phyloP scores from a whole-genome alignment of 2,797 vertebrate genomes.

The Clarias laeviceps region DNA sequence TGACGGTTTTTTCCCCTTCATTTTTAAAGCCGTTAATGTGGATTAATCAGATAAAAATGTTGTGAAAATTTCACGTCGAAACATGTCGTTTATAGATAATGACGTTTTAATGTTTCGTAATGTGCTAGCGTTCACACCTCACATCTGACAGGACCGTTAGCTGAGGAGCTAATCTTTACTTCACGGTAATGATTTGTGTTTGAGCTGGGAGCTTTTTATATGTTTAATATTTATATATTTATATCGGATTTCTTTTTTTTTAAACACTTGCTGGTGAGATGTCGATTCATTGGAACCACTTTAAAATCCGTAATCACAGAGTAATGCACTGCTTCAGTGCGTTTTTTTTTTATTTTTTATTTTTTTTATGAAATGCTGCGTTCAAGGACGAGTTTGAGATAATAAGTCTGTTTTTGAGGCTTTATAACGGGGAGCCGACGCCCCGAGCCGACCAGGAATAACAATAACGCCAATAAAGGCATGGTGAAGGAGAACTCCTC shows the following conservation, averaged over 20 bases:
- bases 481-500: background rate
- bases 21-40: background rate
- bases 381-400: background rate
- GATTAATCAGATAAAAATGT: background rate
- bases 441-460: background rate
- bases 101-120: background rate
- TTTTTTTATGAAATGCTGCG: background rate
- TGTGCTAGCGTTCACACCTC: background rate
- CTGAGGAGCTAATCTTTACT: slow-evolving; percentile 12
- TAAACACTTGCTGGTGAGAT: background rate
- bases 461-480: background rate
- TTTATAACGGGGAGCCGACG: background rate
- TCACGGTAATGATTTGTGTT: too few relatives aligned
- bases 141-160: slow-evolving; percentile 15
- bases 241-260: too few relatives aligned
- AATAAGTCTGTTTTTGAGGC: background rate
- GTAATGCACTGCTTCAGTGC: background rate
- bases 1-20: too few relatives aligned
- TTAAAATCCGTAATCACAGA: background rate
- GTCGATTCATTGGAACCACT: background rate
- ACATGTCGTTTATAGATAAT: background rate
- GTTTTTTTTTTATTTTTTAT: too few relatives aligned
- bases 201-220: too few relatives aligned
- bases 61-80: background rate
- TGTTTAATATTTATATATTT: too few relatives aligned